phyloP scores from a whole-genome alignment of 2,113 vertebrate genomes.

The Xiphophorus maculatus region DNA sequence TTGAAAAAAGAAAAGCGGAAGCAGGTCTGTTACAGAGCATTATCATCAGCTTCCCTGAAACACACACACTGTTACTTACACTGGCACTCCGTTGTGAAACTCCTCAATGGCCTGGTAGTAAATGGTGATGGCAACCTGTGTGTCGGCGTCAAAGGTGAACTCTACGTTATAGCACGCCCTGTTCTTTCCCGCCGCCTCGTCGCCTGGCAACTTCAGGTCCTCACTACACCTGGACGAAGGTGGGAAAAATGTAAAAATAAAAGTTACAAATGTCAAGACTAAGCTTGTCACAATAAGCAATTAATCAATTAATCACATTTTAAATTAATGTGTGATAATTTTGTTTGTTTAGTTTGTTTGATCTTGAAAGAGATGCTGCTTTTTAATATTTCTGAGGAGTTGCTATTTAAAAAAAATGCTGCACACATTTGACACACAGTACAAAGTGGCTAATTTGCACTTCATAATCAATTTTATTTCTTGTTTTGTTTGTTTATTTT shows the following conservation, averaged over 20 bases:
- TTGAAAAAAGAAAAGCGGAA: background rate
- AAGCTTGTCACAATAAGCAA: too few species aligned
- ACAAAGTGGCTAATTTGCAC: too few species aligned
- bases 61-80: constrained; percentile 78
- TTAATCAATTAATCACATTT: too few species aligned
- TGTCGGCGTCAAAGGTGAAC: constrained; percentile 95
- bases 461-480: too few species aligned
- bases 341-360: too few species aligned
- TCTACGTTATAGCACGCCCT: constrained; percentile 93
- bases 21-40: background rate
- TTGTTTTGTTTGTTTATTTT: too few species aligned
- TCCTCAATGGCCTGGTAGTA: constrained; percentile 97
- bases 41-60: background rate
- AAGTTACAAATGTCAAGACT: background rate
- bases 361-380: too few species aligned
- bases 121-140: constrained; percentile 94
- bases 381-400: too few species aligned
- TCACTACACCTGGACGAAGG: constrained; percentile 84
- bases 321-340: too few species aligned
- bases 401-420: too few species aligned
- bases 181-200: constrained; percentile 82
- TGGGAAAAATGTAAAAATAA: background rate
- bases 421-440: too few species aligned
- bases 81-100: constrained; percentile 92
- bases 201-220: constrained; percentile 88